Evolutionary conservation across 2,113 vertebrate genomes (phyloP).

Genomic region (Ictidomys tridecemlineatus): DNA sequence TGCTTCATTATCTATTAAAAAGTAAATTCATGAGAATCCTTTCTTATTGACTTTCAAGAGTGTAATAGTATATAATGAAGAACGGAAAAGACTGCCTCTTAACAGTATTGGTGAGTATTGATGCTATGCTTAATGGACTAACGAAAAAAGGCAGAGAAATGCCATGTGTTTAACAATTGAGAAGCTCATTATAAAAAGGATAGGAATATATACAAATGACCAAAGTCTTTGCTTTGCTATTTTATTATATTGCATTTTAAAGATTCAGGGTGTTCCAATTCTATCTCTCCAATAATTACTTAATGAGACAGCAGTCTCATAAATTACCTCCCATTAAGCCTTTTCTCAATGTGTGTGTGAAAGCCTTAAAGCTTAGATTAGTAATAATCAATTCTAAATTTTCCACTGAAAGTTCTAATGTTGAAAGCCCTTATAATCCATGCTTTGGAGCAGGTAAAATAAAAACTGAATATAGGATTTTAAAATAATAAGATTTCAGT

Average conservation of each 20-base stretch:
- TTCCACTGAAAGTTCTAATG: background rate
- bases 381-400: constrained; percentile 35
- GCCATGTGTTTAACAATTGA: background rate
- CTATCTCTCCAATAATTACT: background rate
- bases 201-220: background rate
- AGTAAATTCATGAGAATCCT: background rate
- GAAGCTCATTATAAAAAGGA: background rate
- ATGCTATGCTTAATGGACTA: background rate
- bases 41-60: background rate
- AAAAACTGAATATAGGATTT: constrained; percentile 22
- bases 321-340: constrained; percentile 34
- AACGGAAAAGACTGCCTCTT: background rate
- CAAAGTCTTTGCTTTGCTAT: background rate
- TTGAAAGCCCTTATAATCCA: background rate
- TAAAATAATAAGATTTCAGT: background rate
- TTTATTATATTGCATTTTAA: background rate
- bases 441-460: background rate
- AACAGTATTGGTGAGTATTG: background rate
- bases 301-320: background rate
- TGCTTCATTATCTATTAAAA: constrained; percentile 5
- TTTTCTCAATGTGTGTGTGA: background rate
- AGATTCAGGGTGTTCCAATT: background rate
- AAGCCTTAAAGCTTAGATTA: constrained; percentile 46
- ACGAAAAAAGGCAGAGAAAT: background rate
- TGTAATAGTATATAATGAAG: background rate